Conservation (phyloP, 2,797 vertebrate genomes). For the Chaunax sp. region DNA sequence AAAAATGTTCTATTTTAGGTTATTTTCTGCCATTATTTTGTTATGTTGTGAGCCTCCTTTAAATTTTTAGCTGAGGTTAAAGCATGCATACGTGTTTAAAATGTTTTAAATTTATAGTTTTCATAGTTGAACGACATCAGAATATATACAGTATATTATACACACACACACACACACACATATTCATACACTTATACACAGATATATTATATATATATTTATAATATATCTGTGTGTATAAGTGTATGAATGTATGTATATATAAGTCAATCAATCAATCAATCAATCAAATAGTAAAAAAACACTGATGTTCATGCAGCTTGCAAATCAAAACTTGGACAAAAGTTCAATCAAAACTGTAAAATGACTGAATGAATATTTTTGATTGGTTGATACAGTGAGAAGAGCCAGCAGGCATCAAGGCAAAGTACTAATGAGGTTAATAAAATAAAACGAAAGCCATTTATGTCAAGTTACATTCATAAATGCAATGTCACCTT, state of each 20-base stretch:
- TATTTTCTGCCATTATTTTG: neutral
- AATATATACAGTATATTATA: too few relatives aligned
- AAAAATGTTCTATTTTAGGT: neutral
- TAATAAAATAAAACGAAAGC: slow-evolving; percentile 16
- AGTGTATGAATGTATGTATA: too few relatives aligned
- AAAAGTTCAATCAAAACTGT: neutral
- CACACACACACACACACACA: too few relatives aligned
- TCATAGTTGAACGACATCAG: too few relatives aligned
- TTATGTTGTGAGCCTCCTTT: neutral
- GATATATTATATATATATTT: too few relatives aligned
- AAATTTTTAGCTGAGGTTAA: neutral
- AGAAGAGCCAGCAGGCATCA: neutral
- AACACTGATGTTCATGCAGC: neutral
- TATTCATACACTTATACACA: too few relatives aligned
- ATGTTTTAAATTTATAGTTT: too few relatives aligned
- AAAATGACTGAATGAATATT: too few relatives aligned
- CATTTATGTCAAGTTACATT: neutral
- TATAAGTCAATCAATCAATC: too few relatives aligned
- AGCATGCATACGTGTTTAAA: too few relatives aligned
- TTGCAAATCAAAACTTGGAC: neutral
- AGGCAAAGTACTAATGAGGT: neutral
- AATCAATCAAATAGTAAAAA: too few relatives aligned
- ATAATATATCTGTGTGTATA: too few relatives aligned
- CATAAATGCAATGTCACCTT: neutral
- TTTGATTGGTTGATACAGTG: neutral